Conservation (phyloP, 1,140 invertebrate species). For the Gonioctena quinquepunctata region DNA sequence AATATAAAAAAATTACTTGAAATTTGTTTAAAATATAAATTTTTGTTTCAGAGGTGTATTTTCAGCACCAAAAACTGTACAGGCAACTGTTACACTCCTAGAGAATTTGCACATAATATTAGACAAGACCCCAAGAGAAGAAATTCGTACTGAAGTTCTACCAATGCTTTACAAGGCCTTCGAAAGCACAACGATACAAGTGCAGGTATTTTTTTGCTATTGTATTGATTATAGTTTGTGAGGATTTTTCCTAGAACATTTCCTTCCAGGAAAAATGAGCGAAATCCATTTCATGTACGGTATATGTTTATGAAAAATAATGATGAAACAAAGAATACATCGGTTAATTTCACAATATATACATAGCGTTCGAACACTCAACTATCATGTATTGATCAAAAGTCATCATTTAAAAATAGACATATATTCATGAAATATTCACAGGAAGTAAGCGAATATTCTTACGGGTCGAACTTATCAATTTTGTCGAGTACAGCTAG, state of each 20-base stretch:
- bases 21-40: background rate
- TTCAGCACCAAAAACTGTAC: constrained; percentile 82
- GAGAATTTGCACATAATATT: constrained; percentile 92
- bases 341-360: too few relatives aligned
- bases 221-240: background rate
- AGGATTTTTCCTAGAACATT: background rate
- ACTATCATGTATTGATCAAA: too few relatives aligned
- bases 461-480: too few relatives aligned
- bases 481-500: too few relatives aligned
- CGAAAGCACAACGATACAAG: constrained; percentile 88
- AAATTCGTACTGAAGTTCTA: constrained; percentile 80
- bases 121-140: constrained; percentile 82
- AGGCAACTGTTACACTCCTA: constrained; percentile 87
- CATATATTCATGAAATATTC: too few relatives aligned
- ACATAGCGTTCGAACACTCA: too few relatives aligned
- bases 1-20: too few relatives aligned
- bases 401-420: too few relatives aligned
- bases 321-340: too few relatives aligned
- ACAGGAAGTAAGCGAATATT: too few relatives aligned
- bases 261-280: background rate
- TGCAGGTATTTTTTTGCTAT: constrained; percentile 82
- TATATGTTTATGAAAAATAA: too few relatives aligned
- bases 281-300: too few relatives aligned
- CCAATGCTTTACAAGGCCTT: constrained; percentile 88
- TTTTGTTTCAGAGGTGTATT: constrained; percentile 68